phyloP scores from a whole-genome alignment of 2,888 invertebrate species.

The Stomorhina lunata region DNA sequence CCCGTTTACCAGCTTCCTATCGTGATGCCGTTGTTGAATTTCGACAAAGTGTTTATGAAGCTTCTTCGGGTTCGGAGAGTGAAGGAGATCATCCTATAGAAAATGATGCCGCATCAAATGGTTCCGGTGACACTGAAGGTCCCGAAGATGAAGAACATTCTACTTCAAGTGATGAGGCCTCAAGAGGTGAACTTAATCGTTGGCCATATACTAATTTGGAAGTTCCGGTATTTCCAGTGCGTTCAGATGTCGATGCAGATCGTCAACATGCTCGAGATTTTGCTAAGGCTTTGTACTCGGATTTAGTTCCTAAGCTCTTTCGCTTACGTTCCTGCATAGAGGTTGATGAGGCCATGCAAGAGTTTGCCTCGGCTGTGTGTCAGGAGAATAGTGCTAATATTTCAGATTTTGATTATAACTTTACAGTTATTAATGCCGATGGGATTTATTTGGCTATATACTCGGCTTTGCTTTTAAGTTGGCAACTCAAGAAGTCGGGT shows the following conservation, averaged over 20 bases:
- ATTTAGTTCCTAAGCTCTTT: slow-evolving; percentile 88
- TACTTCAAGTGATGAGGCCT: slow-evolving; percentile 80
- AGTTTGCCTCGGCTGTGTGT: slow-evolving; percentile 94
- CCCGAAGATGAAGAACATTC: slow-evolving; percentile 85
- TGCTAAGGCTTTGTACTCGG: slow-evolving; percentile 86
- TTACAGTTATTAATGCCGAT: slow-evolving; percentile 92
- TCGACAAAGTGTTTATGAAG: slow-evolving; percentile 84
- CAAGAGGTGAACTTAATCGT: slow-evolving; percentile 77
- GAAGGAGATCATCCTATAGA: slow-evolving; percentile 87
- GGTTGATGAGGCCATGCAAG: slow-evolving; percentile 94
- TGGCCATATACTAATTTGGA: slow-evolving; percentile 80
- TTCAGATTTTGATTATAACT: slow-evolving; percentile 82
- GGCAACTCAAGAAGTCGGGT: slow-evolving; percentile 88
- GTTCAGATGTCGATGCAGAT: slow-evolving; percentile 88
- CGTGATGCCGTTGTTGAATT: slow-evolving; percentile 87
- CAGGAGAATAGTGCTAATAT: slow-evolving; percentile 83
- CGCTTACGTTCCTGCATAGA: slow-evolving; percentile 90
- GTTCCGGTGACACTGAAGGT: slow-evolving; percentile 85
- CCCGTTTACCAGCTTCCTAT: slow-evolving; percentile 90
- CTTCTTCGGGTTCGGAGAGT: slow-evolving; percentile 81
- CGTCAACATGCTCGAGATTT: slow-evolving; percentile 92
- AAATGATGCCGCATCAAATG: slow-evolving; percentile 87
- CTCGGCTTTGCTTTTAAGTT: slow-evolving; percentile 89
- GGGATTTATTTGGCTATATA: slow-evolving; percentile 96
- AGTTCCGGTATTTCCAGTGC: slow-evolving; percentile 78